A percentile compares a stretch with the other conserved stretches of the same genome.
Conservation (phyloP, 2,888 invertebrate genomes). For the Chloromyia formosa region DNA sequence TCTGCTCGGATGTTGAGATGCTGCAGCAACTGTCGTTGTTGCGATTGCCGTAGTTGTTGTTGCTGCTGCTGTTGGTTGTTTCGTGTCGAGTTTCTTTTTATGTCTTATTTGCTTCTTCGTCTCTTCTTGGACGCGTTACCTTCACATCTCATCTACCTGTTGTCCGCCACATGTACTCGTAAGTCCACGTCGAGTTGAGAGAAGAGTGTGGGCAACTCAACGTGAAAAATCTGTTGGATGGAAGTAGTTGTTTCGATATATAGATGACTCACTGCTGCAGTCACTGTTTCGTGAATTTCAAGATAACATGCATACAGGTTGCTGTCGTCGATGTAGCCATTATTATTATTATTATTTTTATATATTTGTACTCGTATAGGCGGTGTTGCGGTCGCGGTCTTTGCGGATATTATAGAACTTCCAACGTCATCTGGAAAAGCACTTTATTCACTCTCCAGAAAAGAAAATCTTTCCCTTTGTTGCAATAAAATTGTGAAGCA, state of each 20-base stretch:
- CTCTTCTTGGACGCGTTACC: no score
- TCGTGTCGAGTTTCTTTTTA: no score
- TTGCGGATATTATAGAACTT: not conserved
- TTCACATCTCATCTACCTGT: not conserved
- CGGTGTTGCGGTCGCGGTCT: not conserved
- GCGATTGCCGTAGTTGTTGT: no score
- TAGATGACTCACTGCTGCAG: slow-evolving; percentile 27
- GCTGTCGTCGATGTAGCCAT: not conserved
- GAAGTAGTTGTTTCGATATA: slow-evolving; percentile 8
- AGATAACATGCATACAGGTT: slow-evolving; percentile 30
- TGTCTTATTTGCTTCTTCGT: no score
- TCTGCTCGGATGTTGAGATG: no score
- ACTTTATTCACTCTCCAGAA: not conserved
- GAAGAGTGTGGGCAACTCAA: not conserved
- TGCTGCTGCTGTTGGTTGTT: no score
- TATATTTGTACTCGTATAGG: no score
- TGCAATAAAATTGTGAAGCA: not conserved
- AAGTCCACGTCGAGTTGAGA: not conserved
- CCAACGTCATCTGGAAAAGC: not conserved
- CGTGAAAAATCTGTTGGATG: not conserved
- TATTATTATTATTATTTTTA: no score
- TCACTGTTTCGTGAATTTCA: slow-evolving; percentile 13
- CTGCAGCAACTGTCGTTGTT: no score
- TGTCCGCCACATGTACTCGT: not conserved
- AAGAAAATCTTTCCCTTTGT: not conserved